Base-by-base conservation (phyloP, 1,140 invertebrate genomes). In the Calosoma granatense region DNA sequence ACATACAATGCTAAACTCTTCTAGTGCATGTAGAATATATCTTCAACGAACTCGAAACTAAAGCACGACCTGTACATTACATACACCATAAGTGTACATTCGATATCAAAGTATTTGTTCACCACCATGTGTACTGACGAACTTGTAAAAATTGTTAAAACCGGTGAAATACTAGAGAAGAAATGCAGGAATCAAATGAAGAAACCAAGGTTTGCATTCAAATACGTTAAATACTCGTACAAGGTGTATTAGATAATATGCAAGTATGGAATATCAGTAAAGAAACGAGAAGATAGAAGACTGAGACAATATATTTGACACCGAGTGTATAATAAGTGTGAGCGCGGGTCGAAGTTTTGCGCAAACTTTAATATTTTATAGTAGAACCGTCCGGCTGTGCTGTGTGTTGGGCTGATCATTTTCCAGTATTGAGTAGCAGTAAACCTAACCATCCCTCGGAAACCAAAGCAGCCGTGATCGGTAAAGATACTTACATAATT, bases 401-500 rank as follows among this genome's bases (percentile, higher is more conserved):
- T n/a, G n/a, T n/a, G n/a, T n/a, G n/a, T n/a, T n/a, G 26, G 6
- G 26, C 26, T 30, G 26, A 30, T 30, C 26, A 30, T 30, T 30
- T 30, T 30, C 26, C 26, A 30, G 26, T 30, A 30, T 30, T 30
- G 26, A 30, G 26, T 30, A 30, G 26, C 26, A 30, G 15, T 51
- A 15, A 6, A 6, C 9, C 26, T 30, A 30, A 30, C 26, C 14
- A 30, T 30, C 26, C 26, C 26, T 30, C 26, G 26, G 26, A 30
- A 30, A 30, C 56, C 20, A 17, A 23, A 22, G 30, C 26, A 22
- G 30, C 56, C 30, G 56, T 58, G 56, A 57, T 57, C 56, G 47
- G 56, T 47, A 51, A 30, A 30, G 26, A 57, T 53, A 41, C 52
- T 54, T 19, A 20, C 56, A 54, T 58, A 58, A 58, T 58, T 58